These are phyloP conservation scores for Spea hammondii DNA, from an alignment of 2,797 vertebrate species.

Conservation along the genomic window DNA sequence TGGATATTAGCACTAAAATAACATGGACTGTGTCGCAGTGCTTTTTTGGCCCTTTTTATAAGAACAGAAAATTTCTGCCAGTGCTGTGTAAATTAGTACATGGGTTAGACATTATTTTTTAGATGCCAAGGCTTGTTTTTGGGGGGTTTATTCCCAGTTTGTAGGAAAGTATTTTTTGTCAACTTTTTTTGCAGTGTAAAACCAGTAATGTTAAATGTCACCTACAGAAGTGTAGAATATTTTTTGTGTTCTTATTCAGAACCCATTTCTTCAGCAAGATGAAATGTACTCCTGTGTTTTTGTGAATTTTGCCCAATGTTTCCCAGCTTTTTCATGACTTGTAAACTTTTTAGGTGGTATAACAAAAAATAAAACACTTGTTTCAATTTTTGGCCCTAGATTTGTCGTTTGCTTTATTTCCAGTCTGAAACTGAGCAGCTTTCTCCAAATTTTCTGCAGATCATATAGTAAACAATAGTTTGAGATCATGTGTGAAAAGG, in stretches of 20 bases:
- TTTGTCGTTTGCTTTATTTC: background rate
- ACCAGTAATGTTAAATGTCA: background rate
- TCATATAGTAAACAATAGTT: no score
- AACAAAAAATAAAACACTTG: constrained; percentile 30
- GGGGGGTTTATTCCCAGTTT: constrained; percentile 51
- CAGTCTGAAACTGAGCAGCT: no score
- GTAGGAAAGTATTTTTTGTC: constrained; percentile 54
- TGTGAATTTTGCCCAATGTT: constrained; percentile 73
- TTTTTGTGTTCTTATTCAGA: constrained; percentile 60
- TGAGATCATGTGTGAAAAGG: no score
- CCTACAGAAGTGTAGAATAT: constrained; percentile 11
- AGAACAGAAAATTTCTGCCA: no score
- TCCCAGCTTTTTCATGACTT: constrained; percentile 68
- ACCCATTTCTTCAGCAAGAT: constrained; percentile 77
- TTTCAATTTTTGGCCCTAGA: constrained; percentile 4
- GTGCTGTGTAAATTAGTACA: background rate
- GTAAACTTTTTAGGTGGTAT: constrained; percentile 58
- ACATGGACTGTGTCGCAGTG: background rate
- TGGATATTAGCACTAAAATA: constrained; percentile 56
- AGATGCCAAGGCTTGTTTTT: constrained; percentile 55
- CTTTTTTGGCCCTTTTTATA: background rate
- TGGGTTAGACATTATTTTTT: background rate
- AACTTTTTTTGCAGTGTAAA: constrained; percentile 8
- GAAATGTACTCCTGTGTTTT: constrained; percentile 71
- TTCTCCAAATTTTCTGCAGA: no score